Conservation (phyloP, 2,797 vertebrate species). For the Rhodeus uyekii region DNA sequence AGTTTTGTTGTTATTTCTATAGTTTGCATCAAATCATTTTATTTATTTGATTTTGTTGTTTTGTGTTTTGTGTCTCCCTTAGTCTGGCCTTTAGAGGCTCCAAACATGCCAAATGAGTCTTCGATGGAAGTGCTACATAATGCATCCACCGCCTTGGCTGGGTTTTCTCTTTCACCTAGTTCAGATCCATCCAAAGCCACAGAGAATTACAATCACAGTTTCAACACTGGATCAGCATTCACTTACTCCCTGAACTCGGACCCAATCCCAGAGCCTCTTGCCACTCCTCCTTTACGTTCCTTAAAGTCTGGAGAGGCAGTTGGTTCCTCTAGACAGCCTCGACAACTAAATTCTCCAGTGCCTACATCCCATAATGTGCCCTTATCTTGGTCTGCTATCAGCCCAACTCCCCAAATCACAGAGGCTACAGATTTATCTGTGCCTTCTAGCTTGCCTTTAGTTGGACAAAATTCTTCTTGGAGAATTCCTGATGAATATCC, state of each 20-base stretch:
- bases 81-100: constrained; percentile 64
- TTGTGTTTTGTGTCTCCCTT: constrained; percentile 38
- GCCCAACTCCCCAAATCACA: constrained; percentile 47
- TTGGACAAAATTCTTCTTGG: constrained; percentile 27
- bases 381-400: constrained; percentile 36
- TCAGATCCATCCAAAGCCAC: constrained; percentile 56
- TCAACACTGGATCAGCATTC: constrained; percentile 28
- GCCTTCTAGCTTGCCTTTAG: constrained; percentile 32
- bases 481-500: constrained; percentile 32
- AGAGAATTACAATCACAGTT: constrained; percentile 49
- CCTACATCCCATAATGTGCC: constrained; percentile 54
- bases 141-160: constrained; percentile 65
- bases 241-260: constrained; percentile 30
- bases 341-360: constrained; percentile 54
- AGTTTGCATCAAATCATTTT: background rate
- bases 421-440: constrained; percentile 43
- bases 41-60: constrained; percentile 20
- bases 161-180: constrained; percentile 52
- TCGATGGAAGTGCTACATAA: constrained; percentile 57
- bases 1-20: background rate
- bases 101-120: constrained; percentile 58
- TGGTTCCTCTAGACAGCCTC: constrained; percentile 51
- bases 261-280: constrained; percentile 51
- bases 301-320: constrained; percentile 46
- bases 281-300: constrained; percentile 54